phyloP scores from a whole-genome alignment of 1,140 invertebrate genomes.

The Bombus pascuorum region DNA sequence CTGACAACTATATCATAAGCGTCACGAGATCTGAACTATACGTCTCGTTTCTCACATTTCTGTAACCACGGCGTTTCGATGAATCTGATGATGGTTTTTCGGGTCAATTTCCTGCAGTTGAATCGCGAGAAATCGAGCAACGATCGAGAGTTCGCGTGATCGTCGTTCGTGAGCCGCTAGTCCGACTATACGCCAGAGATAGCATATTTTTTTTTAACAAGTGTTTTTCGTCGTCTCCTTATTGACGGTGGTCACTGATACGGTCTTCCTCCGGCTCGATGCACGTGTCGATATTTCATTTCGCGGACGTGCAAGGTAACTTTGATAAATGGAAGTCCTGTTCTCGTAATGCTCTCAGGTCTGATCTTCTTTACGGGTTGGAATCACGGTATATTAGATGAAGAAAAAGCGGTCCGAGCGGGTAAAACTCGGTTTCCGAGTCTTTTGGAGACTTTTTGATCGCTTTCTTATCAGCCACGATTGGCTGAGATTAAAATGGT shows the following conservation, averaged over 20 bases:
- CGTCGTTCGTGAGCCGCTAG: slow-evolving; percentile 11
- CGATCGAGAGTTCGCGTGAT: slow-evolving; percentile 39
- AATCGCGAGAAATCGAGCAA: slow-evolving; percentile 9
- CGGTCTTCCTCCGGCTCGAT: background rate
- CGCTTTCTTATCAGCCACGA: background rate
- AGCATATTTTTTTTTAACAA: background rate
- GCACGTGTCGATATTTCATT: slow-evolving; percentile 38
- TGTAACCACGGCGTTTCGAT: background rate
- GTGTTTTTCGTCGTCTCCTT: background rate
- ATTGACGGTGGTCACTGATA: background rate
- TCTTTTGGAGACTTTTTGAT: background rate
- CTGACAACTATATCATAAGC: slow-evolving; percentile 44
- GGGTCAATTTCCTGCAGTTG: background rate
- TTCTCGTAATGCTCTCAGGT: background rate
- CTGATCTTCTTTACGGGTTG: slow-evolving; percentile 1
- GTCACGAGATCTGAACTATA: background rate
- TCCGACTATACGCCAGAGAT: slow-evolving; percentile 14
- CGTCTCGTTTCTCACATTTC: background rate
- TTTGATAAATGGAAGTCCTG: slow-evolving; percentile 20
- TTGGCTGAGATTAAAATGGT: background rate
- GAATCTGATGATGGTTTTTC: background rate
- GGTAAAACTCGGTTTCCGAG: background rate
- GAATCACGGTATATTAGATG: slow-evolving; percentile 2
- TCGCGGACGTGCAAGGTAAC: slow-evolving; percentile 14
- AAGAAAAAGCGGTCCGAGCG: background rate